phyloP scores from a whole-genome alignment of 2,888 invertebrate genomes.

The Molanna angustata region DNA sequence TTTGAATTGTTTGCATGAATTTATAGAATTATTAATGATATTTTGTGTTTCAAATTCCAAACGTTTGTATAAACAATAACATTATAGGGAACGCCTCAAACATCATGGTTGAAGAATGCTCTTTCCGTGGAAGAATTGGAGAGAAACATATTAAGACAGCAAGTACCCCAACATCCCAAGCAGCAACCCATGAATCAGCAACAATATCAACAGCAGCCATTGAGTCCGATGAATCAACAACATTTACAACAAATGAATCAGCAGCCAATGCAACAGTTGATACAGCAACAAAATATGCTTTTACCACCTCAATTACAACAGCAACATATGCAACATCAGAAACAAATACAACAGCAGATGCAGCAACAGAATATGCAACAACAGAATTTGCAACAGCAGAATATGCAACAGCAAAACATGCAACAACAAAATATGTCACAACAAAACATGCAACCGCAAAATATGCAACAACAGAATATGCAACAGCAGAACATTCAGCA shows the following conservation, averaged over 20 bases:
- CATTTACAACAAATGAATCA: constrained; percentile 37
- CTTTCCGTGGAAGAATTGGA: constrained; percentile 74
- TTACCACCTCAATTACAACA: constrained; percentile 32
- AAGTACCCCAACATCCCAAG: constrained; percentile 38
- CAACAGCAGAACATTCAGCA: constrained; percentile 38
- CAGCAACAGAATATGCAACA: constrained; percentile 39
- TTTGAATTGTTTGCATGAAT: background rate
- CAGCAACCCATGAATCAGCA: constrained; percentile 36
- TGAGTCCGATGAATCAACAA: constrained; percentile 36
- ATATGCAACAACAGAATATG: constrained; percentile 38
- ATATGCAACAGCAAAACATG: constrained; percentile 27
- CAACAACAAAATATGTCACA: constrained; percentile 28
- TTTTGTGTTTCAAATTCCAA: too few species aligned
- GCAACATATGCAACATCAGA: constrained; percentile 35
- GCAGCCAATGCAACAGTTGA: constrained; percentile 36
- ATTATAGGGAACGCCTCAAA: constrained; percentile 8
- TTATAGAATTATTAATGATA: background rate
- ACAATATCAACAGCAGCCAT: constrained; percentile 25
- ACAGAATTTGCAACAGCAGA: constrained; percentile 37
- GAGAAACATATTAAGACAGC: constrained; percentile 59
- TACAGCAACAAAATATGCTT: constrained; percentile 28
- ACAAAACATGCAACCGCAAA: constrained; percentile 35
- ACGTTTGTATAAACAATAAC: too few species aligned
- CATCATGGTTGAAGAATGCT: constrained; percentile 54
- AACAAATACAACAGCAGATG: constrained; percentile 34